phyloP scores from a whole-genome alignment of 2,113 vertebrate species.

The Cynopterus brachyotis region DNA sequence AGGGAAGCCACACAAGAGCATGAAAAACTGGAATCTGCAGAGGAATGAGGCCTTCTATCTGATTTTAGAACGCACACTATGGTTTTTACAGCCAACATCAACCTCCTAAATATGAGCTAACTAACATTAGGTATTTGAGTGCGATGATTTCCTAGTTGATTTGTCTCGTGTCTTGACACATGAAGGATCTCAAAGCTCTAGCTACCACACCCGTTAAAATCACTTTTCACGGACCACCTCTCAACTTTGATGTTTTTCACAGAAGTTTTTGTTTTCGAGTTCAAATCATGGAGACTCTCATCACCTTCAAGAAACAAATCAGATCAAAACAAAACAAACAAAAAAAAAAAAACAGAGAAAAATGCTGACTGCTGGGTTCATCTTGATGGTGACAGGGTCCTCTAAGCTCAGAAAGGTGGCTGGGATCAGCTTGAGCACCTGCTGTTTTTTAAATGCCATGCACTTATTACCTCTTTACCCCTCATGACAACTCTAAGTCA shows the following conservation, averaged over 20 bases:
- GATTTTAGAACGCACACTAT: fast-evolving
- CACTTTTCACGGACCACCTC: neutral
- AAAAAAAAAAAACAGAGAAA: neutral
- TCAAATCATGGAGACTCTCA: neutral
- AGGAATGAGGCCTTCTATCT: neutral
- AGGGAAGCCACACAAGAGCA: fast-evolving
- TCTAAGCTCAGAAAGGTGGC: neutral
- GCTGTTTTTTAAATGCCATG: too few species aligned
- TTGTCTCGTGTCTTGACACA: neutral
- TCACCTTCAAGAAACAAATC: neutral
- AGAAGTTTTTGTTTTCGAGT: neutral
- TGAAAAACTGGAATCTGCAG: fast-evolving
- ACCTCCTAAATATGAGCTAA: neutral
- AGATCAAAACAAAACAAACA: neutral
- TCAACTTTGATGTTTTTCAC: neutral
- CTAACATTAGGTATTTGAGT: neutral
- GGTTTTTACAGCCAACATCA: neutral
- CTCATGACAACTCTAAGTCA: too few species aligned
- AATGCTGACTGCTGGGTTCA: neutral
- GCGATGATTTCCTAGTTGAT: neutral
- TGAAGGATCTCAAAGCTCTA: neutral
- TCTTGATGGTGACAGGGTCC: neutral
- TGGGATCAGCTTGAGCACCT: fast-evolving
- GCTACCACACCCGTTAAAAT: neutral
- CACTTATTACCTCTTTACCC: neutral